Conservation (phyloP, 2,888 invertebrate genomes). For the Cheilosia urbana region DNA sequence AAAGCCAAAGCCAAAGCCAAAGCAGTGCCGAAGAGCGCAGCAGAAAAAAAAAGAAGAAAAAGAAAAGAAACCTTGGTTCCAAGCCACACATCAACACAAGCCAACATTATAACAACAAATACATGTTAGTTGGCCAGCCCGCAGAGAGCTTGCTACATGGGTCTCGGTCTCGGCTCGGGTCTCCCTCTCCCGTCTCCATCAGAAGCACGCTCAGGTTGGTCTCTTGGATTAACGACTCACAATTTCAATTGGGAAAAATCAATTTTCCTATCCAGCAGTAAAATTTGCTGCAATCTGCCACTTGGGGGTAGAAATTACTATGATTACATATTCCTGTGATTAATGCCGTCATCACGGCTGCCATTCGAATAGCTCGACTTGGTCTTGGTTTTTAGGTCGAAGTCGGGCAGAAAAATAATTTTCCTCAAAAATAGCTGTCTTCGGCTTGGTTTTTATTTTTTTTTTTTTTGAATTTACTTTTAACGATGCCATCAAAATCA, state of each 20-base stretch:
- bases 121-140: constrained; percentile 55
- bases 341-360: constrained; percentile 61
- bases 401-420: constrained; percentile 16
- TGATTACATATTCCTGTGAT: constrained; percentile 63
- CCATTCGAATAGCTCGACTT: constrained; percentile 28
- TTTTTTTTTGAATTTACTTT: constrained; percentile 37
- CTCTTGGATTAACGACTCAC: constrained; percentile 6
- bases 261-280: constrained; percentile 45
- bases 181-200: not conserved
- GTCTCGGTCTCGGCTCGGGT: too few species aligned
- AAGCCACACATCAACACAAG: constrained; percentile 67
- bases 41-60: constrained; percentile 32
- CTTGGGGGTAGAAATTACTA: constrained; percentile 60
- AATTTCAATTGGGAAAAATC: constrained; percentile 60
- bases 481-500: constrained; percentile 56
- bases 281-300: constrained; percentile 19
- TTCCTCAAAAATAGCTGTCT: constrained; percentile 13
- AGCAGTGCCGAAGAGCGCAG: constrained; percentile 36
- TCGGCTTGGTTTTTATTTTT: not conserved
- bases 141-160: constrained; percentile 43
- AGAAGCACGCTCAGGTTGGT: constrained; percentile 9
- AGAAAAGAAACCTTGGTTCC: constrained; percentile 51
- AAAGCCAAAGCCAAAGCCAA: constrained; percentile 17
- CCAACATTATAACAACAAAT: constrained; percentile 55
- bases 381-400: constrained; percentile 42